phyloP scores from a whole-genome alignment of 2,113 vertebrate species.

The Mandrillus leucophaeus region DNA sequence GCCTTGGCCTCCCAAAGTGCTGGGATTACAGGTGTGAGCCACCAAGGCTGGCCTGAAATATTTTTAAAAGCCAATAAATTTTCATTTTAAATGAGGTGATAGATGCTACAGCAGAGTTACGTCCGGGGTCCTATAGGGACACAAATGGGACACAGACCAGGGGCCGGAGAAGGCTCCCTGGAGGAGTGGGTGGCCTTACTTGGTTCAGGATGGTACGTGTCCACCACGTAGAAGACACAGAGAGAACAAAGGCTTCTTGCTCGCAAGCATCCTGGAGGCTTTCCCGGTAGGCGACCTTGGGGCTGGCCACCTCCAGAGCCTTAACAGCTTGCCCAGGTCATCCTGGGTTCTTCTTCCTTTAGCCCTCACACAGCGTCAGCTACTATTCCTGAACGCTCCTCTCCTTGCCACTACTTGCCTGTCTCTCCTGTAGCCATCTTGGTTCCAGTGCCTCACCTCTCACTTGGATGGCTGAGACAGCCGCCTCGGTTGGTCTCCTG shows the following conservation, averaged over 20 bases:
- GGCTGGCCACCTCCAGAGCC: fast-evolving
- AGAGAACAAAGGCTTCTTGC: not conserved
- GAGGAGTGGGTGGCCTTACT: fast-evolving
- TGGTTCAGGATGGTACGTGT: not conserved
- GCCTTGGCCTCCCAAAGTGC: no score
- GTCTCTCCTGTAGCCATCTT: fast-evolving
- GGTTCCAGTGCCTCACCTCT: not conserved
- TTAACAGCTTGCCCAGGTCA: fast-evolving
- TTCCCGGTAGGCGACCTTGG: fast-evolving
- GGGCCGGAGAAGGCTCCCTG: not conserved
- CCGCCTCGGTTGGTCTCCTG: not conserved
- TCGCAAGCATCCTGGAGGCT: fast-evolving
- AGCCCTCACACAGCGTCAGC: fast-evolving
- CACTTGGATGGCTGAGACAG: not conserved
- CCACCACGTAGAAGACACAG: fast-evolving
- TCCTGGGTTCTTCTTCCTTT: not conserved
- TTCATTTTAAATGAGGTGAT: not conserved
- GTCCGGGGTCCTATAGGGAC: not conserved
- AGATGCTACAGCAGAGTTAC: not conserved
- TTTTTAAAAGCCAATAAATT: not conserved
- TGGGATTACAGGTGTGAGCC: no score
- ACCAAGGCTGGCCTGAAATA: not conserved
- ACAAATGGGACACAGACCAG: no score
- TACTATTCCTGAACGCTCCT: fast-evolving
- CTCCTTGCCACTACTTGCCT: fast-evolving